Base-by-base conservation (phyloP, 2,797 vertebrate genomes). In the Anabas testudineus region DNA sequence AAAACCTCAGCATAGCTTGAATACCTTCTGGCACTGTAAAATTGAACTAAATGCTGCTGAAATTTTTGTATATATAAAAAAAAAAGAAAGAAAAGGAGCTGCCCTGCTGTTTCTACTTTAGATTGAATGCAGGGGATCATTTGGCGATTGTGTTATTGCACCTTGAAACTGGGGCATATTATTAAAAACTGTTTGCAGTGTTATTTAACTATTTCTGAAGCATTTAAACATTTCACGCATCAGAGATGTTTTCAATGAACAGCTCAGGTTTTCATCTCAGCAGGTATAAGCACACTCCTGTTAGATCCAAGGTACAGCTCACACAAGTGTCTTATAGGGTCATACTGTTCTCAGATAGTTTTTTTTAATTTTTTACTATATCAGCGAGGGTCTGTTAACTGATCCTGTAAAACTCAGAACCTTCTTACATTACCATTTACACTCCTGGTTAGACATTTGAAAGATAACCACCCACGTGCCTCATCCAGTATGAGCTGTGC, bases 201-300 rank as follows among this genome's bases (percentile, higher is more conserved):
- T 64, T 68, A 60, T 72, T 73, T 61, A 76, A 62, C 28, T 15
- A 42, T 24, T 58, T 32, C 5, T 47, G 13, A 49, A 24, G 22
- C 19, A 13, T 71, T 65, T 30, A 26, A 2, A 37, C 1, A 32
- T 51, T 53, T 19, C 49, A 43, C 16, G 26, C 22, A 14, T 64
- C 39, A 2, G 22, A 3, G 19, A n/a, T 48, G 21, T 47, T 71
- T 77, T 82, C 67, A 77, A 69, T 26, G 0, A 67, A 49, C 24
- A 22, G 2, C 16, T 51, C 5, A 43, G 74, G 30, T 41, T 54
- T 62, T 49, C 7, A 47, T 71, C 53, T 43, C 51, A 57, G 18
- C 39, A 51, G 39, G 21, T 58, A 26, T 15, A 52, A 55, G 24
- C 62, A 49, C 42, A 41, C 9, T 16, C 12, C 48, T 64, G 75